Evolutionary conservation across 2,888 invertebrate species (phyloP).

Genomic region (Chrysopilus asiliformis): DNA sequence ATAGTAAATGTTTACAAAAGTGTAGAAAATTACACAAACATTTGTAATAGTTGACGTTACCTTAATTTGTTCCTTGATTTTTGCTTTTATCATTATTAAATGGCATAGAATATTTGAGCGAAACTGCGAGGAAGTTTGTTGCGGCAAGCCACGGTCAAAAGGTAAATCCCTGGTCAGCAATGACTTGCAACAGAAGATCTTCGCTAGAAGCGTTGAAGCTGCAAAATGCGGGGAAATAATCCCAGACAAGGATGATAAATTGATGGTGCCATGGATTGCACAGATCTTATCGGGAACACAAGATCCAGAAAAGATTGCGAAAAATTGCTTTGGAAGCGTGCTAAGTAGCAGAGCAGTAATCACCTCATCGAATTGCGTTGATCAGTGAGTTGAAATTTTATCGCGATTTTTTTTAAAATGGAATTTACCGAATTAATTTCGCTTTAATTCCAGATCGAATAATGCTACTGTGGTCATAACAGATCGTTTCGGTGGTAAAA

Average conservation of each 20-base stretch:
- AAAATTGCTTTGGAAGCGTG: slow-evolving; percentile 9
- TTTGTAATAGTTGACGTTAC: too few species aligned
- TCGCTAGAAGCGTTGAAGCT: background rate
- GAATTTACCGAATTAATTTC: background rate
- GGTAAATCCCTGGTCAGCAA: slow-evolving; percentile 7
- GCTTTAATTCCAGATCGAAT: slow-evolving; percentile 4
- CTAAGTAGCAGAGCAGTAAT: slow-evolving; percentile 11
- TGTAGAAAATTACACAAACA: too few species aligned
- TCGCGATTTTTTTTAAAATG: background rate
- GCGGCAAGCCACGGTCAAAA: slow-evolving; percentile 9
- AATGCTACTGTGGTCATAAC: slow-evolving; percentile 5
- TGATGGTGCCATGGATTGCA: slow-evolving; percentile 10
- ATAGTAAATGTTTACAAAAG: too few species aligned
- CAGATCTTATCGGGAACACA: slow-evolving; percentile 9
- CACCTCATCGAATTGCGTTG: slow-evolving; percentile 10
- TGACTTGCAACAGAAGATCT: background rate
- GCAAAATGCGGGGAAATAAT: slow-evolving; percentile 10
- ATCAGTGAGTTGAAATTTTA: slow-evolving; percentile 6
- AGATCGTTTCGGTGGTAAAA: background rate
- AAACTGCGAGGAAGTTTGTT: slow-evolving; percentile 12
- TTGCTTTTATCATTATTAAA: too few species aligned
- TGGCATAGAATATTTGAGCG: slow-evolving; percentile 11
- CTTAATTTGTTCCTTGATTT: too few species aligned
- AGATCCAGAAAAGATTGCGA: too few species aligned
- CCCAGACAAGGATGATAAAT: slow-evolving; percentile 9